Base-by-base conservation (phyloP, 64 coral and sea anemone species). In the Anthopleura sola region DNA sequence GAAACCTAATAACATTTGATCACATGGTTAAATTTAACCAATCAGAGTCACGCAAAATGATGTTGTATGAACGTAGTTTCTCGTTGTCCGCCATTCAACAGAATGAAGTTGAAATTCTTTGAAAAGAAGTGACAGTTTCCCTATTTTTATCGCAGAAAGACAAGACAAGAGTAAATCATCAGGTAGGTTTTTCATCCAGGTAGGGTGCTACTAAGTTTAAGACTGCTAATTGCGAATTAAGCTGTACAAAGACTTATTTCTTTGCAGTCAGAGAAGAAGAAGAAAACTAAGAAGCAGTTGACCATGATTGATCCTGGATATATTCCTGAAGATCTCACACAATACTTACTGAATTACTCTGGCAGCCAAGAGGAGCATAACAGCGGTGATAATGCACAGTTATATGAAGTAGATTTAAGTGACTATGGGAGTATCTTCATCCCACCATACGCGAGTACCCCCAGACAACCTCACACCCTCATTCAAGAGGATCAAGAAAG, bases 171-270 rank as follows among this genome's bases (percentile, higher is more conserved):
- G 31, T 1, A 32, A 7, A 71, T 71, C 12, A 15, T 15, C 66
- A 71, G 66, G 66, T 71, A 71, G 66, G 26, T 71, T 71, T 16
- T 71, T 71, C 66, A 71, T 71, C n/a, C 31, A 71, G 66, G 66
- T 71, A 71, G 66, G 66, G 66, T 71, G 11, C 13, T 71, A 15
- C 28, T 34, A 28, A 32, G 1, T 71, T 17, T 69, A 24, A 34
- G 66, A 34, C 24, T 71, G 13, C 34, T 29, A 71, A 34, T 31
- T 71, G 24, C 24, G 29, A 13, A 11, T 69, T 69, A 31, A 69
- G 10, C 64, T 69, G n/a, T 71, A 71, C 66, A 71, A 13, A 71
- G 66, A 31, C 28, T 62, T n/a, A 34, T 71, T 71, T 71, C 12
- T 71, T 71, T 66, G 20, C 21, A 66, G 55, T 62, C 66, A 32